Conservation (phyloP, 2,888 invertebrate genomes). For the Nesidiocoris tenuis region DNA sequence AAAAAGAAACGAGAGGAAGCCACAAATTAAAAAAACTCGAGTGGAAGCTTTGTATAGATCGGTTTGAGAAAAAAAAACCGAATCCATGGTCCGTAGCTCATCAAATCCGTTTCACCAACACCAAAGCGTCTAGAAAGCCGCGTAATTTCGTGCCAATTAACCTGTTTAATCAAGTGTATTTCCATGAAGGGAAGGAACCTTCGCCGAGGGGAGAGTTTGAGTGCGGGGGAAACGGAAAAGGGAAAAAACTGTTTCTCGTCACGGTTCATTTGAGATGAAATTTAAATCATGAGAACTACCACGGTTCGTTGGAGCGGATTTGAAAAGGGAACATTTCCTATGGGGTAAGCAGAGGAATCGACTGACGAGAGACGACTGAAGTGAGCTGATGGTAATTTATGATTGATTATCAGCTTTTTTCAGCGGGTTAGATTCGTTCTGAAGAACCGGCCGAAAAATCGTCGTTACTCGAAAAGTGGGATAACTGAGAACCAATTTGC, state of each 20-base stretch:
- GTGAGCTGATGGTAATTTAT: too few species aligned
- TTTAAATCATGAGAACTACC: slow-evolving; percentile 28
- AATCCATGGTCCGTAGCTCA: slow-evolving; percentile 23
- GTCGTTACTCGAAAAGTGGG: too few species aligned
- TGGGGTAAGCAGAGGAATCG: not conserved
- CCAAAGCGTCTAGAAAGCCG: not conserved
- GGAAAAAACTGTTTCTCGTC: slow-evolving; percentile 30
- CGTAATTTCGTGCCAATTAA: slow-evolving; percentile 47
- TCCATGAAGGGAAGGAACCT: slow-evolving; percentile 34
- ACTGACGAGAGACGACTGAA: too few species aligned
- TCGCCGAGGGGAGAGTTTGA: not conserved
- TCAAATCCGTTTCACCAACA: slow-evolving; percentile 12
- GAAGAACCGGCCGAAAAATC: too few species aligned
- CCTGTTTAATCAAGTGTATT: slow-evolving; percentile 47
- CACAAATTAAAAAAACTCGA: slow-evolving; percentile 43
- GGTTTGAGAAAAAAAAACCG: slow-evolving; percentile 18
- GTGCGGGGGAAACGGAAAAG: not conserved
- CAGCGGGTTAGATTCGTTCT: too few species aligned
- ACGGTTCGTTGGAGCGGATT: not conserved
- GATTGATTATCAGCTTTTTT: too few species aligned
- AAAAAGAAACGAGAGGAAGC: slow-evolving; percentile 15
- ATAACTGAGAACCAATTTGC: too few species aligned
- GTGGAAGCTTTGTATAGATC: slow-evolving; percentile 35
- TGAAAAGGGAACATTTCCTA: not conserved
- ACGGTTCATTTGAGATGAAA: slow-evolving; percentile 38